These are phyloP conservation scores for Python bivittatus DNA, from an alignment of 2,113 vertebrate species.

Conservation along the genomic window DNA sequence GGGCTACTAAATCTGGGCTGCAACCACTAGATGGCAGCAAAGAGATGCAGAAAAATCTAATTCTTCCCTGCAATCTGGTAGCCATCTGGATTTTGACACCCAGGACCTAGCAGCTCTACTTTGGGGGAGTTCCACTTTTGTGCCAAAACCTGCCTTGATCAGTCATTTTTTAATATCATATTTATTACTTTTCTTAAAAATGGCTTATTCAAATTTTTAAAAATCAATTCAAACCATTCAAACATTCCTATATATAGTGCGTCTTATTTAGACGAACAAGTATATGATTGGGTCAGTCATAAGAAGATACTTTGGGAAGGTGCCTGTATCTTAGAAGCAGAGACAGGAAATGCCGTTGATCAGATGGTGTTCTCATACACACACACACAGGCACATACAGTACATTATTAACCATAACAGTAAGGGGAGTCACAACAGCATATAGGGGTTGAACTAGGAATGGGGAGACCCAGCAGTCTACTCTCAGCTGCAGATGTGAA, in stretches of 20 bases:
- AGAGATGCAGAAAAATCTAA: background rate
- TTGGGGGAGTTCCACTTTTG: background rate
- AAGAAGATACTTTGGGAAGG: background rate
- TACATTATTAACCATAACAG: background rate
- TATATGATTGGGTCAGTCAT: background rate
- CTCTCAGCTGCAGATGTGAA: background rate
- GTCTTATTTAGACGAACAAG: background rate
- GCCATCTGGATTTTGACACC: background rate
- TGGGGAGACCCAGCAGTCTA: background rate
- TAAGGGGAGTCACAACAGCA: background rate
- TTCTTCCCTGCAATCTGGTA: background rate
- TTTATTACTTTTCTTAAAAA: too few species aligned
- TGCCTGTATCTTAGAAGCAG: background rate
- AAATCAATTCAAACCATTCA: background rate
- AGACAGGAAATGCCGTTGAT: background rate
- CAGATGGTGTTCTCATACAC: background rate
- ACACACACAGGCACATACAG: background rate
- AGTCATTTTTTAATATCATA: too few species aligned
- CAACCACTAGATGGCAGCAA: background rate
- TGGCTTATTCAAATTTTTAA: too few species aligned
- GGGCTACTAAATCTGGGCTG: background rate
- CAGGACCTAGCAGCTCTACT: background rate
- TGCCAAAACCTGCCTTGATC: background rate
- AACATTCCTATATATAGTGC: background rate
- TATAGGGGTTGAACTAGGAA: background rate